Conservation (phyloP, 2,888 invertebrate species). For the Tipula confusa region DNA sequence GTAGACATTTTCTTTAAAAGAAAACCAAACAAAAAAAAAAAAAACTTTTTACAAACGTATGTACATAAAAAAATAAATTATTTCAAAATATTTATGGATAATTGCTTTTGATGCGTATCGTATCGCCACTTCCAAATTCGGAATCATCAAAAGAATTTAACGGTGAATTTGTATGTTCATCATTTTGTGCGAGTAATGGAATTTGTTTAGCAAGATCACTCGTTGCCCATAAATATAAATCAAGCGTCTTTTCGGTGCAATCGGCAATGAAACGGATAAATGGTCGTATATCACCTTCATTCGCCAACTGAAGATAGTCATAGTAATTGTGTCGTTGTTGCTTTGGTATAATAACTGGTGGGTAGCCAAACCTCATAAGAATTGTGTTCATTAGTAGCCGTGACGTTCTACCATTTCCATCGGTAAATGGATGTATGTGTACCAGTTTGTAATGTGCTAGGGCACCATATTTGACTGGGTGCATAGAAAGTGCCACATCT, state of each 20-base stretch:
- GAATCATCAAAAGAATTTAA: conserved; percentile 32
- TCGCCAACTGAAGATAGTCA: conserved; percentile 82
- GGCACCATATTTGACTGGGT: conserved; percentile 90
- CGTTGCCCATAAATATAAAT: conserved; percentile 81
- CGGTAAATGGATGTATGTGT: conserved; percentile 93
- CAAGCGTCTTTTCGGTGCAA: conserved; percentile 83
- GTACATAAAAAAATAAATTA: background rate
- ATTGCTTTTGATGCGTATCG: conserved; percentile 28
- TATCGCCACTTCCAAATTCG: background rate
- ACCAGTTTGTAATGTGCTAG: conserved; percentile 95
- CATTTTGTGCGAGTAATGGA: conserved; percentile 55
- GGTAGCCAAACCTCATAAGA: conserved; percentile 92
- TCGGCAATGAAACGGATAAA: conserved; percentile 95
- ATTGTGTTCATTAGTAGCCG: conserved; percentile 93
- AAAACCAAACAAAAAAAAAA: background rate
- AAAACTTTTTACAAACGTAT: background rate
- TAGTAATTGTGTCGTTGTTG: conserved; percentile 81
- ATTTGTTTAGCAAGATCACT: conserved; percentile 67
- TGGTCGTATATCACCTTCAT: conserved; percentile 90
- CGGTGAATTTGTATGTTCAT: conserved; percentile 33
- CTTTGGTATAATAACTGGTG: conserved; percentile 90
- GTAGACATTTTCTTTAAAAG: background rate
- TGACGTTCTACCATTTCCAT: conserved; percentile 95
- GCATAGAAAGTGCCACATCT: conserved; percentile 76
- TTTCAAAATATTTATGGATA: background rate